Conservation (phyloP, 2,888 invertebrate species). For the Hirtodrosophila confusa region DNA sequence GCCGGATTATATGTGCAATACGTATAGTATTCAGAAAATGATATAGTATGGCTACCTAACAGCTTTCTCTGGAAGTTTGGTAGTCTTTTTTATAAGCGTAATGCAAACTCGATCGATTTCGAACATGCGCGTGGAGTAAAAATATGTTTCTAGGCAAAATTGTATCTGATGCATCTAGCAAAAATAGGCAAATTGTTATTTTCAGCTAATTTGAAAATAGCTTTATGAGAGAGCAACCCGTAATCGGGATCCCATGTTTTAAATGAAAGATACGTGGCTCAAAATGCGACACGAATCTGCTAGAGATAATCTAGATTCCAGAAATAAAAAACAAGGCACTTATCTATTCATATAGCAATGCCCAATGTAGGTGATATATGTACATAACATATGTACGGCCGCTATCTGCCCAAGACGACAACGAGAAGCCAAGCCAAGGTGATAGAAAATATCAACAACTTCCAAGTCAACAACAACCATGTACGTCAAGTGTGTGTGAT, state of each 20-base stretch:
- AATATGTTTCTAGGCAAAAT: too few species aligned
- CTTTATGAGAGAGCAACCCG: background rate
- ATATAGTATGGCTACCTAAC: too few species aligned
- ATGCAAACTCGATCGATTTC: too few species aligned
- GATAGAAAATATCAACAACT: slow-evolving; percentile 31
- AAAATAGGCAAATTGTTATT: too few species aligned
- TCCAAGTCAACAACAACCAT: slow-evolving; percentile 30
- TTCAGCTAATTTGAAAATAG: too few species aligned
- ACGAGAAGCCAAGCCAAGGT: slow-evolving; percentile 44
- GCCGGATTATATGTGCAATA: too few species aligned
- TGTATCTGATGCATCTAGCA: too few species aligned
- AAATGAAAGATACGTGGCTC: slow-evolving; percentile 27
- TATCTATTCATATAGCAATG: slow-evolving; percentile 39
- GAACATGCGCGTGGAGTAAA: too few species aligned
- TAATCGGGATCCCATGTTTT: slow-evolving; percentile 32
- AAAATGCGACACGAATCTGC: slow-evolving; percentile 24
- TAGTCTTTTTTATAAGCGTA: too few species aligned
- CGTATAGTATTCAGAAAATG: too few species aligned
- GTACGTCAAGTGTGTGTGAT: slow-evolving; percentile 22
- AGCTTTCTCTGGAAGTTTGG: too few species aligned
- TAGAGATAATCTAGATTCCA: slow-evolving; percentile 36
- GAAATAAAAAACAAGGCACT: slow-evolving; percentile 34
- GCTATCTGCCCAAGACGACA: slow-evolving; percentile 37
- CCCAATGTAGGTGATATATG: background rate
- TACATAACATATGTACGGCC: slow-evolving; percentile 7